phyloP scores from a whole-genome alignment of 1,140 invertebrate species.

The Monomorium pharaonis region DNA sequence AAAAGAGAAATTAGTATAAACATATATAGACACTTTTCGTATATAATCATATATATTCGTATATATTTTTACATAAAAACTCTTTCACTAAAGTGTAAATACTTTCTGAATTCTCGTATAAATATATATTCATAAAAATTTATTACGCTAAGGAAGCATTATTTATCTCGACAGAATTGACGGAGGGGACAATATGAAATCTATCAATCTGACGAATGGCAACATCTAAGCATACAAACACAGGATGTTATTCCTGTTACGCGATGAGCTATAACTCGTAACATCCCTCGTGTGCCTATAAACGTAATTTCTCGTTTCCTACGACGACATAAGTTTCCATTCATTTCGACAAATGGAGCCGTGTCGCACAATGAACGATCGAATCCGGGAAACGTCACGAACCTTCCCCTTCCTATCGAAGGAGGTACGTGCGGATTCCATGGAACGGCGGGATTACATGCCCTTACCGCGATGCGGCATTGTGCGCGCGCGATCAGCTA shows the following conservation, averaged over 20 bases:
- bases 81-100: no score
- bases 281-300: no score
- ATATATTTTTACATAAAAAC: no score
- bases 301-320: not conserved
- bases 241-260: not conserved
- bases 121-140: not conserved
- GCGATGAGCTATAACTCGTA: not conserved
- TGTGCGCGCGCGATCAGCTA: not conserved
- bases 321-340: not conserved
- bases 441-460: slow-evolving; percentile 23
- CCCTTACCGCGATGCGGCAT: not conserved
- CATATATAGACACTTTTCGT: no score
- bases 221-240: no score
- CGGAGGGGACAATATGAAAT: not conserved
- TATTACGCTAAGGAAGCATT: not conserved
- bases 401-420: not conserved
- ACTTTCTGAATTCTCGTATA: no score
- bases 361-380: not conserved
- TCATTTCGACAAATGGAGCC: not conserved
- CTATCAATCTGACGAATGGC: not conserved
- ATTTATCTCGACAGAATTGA: not conserved
- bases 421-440: not conserved
- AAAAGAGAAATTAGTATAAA: no score
- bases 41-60: no score
- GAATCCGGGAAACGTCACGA: not conserved